phyloP scores from a whole-genome alignment of 2,113 vertebrate genomes.

The Petrocephalus microphthalmus region DNA sequence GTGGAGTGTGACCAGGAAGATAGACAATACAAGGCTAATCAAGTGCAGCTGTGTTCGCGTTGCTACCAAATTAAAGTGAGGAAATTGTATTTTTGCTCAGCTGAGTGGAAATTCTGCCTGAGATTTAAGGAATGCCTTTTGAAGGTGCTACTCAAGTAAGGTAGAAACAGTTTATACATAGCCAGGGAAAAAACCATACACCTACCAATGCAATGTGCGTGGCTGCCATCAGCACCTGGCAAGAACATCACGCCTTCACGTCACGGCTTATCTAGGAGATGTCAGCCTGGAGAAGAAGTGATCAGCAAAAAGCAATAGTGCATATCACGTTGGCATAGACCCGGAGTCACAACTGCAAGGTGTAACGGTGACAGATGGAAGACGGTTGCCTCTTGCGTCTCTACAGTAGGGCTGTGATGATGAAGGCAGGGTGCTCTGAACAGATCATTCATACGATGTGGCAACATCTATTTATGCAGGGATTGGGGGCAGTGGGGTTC shows the following conservation, averaged over 20 bases:
- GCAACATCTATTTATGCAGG: background rate
- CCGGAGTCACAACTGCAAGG: background rate
- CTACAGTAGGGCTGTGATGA: background rate
- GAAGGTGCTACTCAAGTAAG: background rate
- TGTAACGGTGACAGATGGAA: background rate
- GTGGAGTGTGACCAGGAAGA: slow-evolving; percentile 7
- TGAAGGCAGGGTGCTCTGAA: background rate
- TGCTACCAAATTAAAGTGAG: slow-evolving; percentile 2
- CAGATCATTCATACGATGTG: too few species aligned
- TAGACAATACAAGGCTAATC: slow-evolving; percentile 5
- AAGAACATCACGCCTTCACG: background rate
- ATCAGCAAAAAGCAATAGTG: background rate
- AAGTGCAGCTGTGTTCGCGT: slow-evolving; percentile 8
- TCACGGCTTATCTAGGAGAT: background rate
- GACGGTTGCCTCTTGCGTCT: background rate
- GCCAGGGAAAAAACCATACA: background rate
- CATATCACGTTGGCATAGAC: background rate
- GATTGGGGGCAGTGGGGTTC: background rate
- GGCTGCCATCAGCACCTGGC: background rate
- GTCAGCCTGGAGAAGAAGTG: background rate
- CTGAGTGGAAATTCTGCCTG: slow-evolving; percentile 12
- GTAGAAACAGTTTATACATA: background rate
- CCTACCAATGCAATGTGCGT: background rate
- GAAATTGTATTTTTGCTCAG: slow-evolving; percentile 18
- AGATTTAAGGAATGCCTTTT: background rate